Base-by-base conservation (phyloP, 2,888 invertebrate species). In the Gastrophysa polygoni region DNA sequence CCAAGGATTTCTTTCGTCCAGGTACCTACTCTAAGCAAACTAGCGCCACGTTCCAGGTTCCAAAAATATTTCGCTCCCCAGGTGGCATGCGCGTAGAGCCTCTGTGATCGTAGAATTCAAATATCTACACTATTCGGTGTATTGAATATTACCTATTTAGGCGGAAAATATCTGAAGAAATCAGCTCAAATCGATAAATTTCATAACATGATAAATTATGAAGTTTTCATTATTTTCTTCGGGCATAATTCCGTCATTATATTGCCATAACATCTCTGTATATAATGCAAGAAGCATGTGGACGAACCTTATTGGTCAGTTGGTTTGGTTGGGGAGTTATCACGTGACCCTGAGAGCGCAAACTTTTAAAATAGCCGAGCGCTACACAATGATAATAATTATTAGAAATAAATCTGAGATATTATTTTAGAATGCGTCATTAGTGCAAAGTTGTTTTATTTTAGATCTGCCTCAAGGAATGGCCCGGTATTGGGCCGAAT, bases 401-500 rank as follows among this genome's bases (percentile, higher is more conserved):
- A 61, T 63, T 67, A 59, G 62, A 69, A 66, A 68, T 66, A 66
- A 68, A 68, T 67, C 68, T 54, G 57, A 38, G 57, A 68, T 68
- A 67, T 68, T 69, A 69, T 67, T 67, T 68, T 63, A 65, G 71
- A 71, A 73, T 75, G 76, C 75, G 76, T 77, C 76, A 77, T 76
- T 75, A 73, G 71, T 71, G 68, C 71, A 72, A 75, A 74, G 73
- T 71, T 74, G 72, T 73, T 74, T 77, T 75, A 76, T 76, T 76
- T 76, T 76, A 71, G 71, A 70, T 63, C 69, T 50, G 65, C 66
- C 61, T 57, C 55, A 49, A 58, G 69, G 69, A 72, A 71, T 68
- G 82, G 84, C 85, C 85, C 84, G 77, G 85, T 84, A 85, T 81
- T 83, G 75, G 77, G 75, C 72, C 59, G 38, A 57, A 48, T 73